phyloP scores from a whole-genome alignment of 2,888 invertebrate species.

The Mesoligia furuncula region DNA sequence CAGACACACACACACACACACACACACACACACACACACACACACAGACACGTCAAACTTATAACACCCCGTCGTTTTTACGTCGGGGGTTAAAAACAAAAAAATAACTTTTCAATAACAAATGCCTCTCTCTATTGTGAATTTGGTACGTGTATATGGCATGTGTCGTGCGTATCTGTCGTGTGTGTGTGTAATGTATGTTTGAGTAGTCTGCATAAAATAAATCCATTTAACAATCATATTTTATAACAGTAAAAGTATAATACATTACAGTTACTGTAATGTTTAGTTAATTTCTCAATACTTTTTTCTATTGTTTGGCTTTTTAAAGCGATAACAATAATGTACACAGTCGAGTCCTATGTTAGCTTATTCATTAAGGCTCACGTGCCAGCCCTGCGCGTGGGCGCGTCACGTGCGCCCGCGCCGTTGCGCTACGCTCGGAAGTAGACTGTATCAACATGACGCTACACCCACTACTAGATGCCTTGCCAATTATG shows the following conservation, averaged over 20 bases:
- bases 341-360: slow-evolving; percentile 42
- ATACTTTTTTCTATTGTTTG: slow-evolving; percentile 46
- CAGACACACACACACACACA: no score
- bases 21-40: no score
- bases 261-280: slow-evolving; percentile 9
- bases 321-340: slow-evolving; percentile 50
- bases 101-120: not conserved
- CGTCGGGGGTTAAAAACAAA: not conserved
- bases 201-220: not conserved
- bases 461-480: slow-evolving; percentile 72
- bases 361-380: slow-evolving; percentile 56
- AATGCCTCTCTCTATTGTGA: not conserved
- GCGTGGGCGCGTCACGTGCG: slow-evolving; percentile 71
- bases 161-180: not conserved
- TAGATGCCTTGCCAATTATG: slow-evolving; percentile 63
- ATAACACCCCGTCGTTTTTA: no score
- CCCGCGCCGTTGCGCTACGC: slow-evolving; percentile 73
- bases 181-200: not conserved
- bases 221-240: slow-evolving; percentile 3
- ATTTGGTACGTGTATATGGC: not conserved
- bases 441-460: slow-evolving; percentile 80
- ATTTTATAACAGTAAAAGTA: slow-evolving; percentile 10
- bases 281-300: slow-evolving; percentile 40
- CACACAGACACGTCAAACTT: no score
- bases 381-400: slow-evolving; percentile 66